Evolutionary conservation across 2,113 vertebrate species (phyloP).

Genomic region (Petromus typicus): DNA sequence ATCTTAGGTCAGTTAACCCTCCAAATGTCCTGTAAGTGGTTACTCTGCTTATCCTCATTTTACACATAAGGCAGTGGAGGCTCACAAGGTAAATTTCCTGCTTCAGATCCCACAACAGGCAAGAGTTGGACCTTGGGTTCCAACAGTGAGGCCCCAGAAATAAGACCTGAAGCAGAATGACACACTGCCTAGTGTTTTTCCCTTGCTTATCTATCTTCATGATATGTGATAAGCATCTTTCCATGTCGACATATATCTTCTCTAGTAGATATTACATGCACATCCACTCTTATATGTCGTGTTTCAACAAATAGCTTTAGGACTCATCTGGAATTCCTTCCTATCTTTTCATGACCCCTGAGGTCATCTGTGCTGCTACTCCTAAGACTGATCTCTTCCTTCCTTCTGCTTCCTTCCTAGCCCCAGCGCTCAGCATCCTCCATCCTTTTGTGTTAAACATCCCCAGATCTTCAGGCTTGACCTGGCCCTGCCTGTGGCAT

Average conservation of each 20-base stretch:
- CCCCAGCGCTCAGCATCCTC: not conserved
- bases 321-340: not conserved
- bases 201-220: not conserved
- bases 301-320: not conserved
- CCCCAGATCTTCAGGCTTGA: fast-evolving
- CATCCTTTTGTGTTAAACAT: not conserved
- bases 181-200: not conserved
- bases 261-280: not conserved
- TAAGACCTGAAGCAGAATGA: not conserved
- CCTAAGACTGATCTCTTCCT: not conserved
- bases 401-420: too few relatives aligned
- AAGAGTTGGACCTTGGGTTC: not conserved
- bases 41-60: not conserved
- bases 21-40: not conserved
- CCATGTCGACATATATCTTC: not conserved
- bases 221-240: not conserved
- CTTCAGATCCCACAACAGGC: not conserved
- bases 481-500: not conserved
- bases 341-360: not conserved
- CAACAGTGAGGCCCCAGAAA: not conserved
- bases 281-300: not conserved
- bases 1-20: not conserved
- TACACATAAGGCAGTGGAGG: not conserved
- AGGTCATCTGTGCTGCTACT: not conserved
- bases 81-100: not conserved